These are phyloP conservation scores for Monomorium pharaonis DNA, from an alignment of 1,140 invertebrate genomes.

Conservation along the genomic window DNA sequence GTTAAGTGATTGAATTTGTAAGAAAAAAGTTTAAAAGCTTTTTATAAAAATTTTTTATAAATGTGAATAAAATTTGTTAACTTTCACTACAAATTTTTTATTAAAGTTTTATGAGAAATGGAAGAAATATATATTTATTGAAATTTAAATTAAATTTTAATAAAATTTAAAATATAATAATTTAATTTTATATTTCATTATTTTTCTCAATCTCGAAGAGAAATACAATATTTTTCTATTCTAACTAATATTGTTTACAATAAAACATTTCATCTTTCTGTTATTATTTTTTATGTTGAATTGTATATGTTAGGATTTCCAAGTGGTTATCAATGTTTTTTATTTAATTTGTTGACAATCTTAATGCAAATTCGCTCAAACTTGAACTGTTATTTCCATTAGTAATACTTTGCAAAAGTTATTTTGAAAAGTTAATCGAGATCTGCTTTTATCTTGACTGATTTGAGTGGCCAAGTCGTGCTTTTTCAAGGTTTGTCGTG, in stretches of 20 bases:
- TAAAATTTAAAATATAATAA: neutral
- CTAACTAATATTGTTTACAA: neutral
- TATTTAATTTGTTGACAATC: neutral
- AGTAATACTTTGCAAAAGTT: neutral
- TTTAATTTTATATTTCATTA: neutral
- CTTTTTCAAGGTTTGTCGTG: slow-evolving; percentile 12
- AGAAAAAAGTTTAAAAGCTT: neutral
- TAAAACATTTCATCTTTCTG: neutral
- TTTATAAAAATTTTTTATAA: neutral
- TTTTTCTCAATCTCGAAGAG: neutral
- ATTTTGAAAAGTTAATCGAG: neutral
- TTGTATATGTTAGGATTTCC: neutral
- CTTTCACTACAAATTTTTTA: neutral
- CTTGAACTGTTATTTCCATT: neutral
- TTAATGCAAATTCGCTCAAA: neutral
- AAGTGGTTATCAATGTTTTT: neutral
- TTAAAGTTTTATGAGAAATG: neutral
- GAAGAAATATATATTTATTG: neutral
- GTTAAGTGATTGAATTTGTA: neutral
- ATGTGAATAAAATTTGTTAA: neutral
- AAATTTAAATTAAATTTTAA: neutral
- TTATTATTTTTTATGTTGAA: neutral
- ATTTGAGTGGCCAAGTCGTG: neutral
- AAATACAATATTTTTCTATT: neutral
- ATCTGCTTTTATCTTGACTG: slow-evolving; percentile 15